Base-by-base conservation (phyloP, 2,797 vertebrate species). In the Lacerta viridis region DNA sequence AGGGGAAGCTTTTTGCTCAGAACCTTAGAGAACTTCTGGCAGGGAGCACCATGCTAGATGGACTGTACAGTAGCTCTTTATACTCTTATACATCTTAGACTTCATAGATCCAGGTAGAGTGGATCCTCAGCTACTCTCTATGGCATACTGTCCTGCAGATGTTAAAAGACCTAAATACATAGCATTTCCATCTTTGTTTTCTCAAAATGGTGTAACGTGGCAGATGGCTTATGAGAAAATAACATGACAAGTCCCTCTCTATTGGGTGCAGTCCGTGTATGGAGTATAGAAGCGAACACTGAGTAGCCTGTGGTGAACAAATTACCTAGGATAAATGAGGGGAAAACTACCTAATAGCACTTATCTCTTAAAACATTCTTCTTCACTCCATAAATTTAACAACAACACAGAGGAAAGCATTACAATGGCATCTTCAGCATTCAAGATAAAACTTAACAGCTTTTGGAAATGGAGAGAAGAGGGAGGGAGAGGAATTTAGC, bases 81-180 rank as follows among this genome's bases (percentile, higher is more conserved):
- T 55, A 74, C 55, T 41, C 13, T 72, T 68, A 33, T 33, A 33
- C 33, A 33, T 33, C 33, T 33, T 33, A 33, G 33, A 33, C 33
- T 33, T 88, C 83, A 39, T 33, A 80, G 88, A 82, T 87, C 76
- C 92, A 82, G 80, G 76, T 88, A 82, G 77, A 90, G 95, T 91
- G 79, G 92, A 87, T 85, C 59, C 71, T 69, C 75, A 25, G 74
- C 82, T 91, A 27, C 77, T 61, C 74, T 46, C 43, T 87, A 36
- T 7, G 72, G 36, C 36, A 74, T 18, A 36, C 59, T 88, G 25
- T 64, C 39, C 83, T 90, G 33, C 90, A 91, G 85, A 92, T 91
- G 90, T 77, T 68, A 85, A 87, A 64, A 93, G 72, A 43, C 80
- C 61, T 82, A 55, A 13, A 55, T 77, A 13, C 81, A 85, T 43